Percentiles rank a stretch among this genome's conserved stretches.
Evolutionary conservation across 2,113 vertebrate species (phyloP).

Genomic region (Planiliza haematocheilus): DNA sequence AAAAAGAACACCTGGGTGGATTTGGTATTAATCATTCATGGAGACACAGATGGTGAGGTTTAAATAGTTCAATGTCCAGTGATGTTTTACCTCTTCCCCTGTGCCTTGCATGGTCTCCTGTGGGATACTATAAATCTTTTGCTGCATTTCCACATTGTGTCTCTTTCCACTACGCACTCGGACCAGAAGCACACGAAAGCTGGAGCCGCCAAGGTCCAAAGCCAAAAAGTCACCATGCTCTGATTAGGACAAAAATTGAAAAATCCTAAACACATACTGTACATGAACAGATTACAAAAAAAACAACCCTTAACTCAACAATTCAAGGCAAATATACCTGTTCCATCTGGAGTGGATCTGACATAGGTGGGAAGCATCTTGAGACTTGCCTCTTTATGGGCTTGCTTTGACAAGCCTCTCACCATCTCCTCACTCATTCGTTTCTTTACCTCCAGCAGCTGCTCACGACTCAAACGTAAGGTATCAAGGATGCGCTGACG

Average conservation of each 20-base stretch:
- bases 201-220: conserved; percentile 96
- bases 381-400: conserved; percentile 81
- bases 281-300: not conserved
- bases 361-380: conserved; percentile 98
- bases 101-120: conserved; percentile 94
- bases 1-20: too few relatives aligned
- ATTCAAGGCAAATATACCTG: conserved; percentile 82
- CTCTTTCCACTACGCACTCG: conserved; percentile 86
- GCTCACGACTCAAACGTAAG: conserved; percentile 86
- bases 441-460: conserved; percentile 91
- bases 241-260: conserved; percentile 61
- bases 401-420: conserved; percentile 86
- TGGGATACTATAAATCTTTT: conserved; percentile 96
- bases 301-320: not conserved
- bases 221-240: conserved; percentile 95
- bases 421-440: conserved; percentile 89
- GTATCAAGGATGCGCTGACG: conserved; percentile 87
- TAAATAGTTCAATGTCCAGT: not conserved
- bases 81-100: conserved; percentile 89
- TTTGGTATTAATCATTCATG: not conserved
- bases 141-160: conserved; percentile 92
- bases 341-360: conserved; percentile 92
- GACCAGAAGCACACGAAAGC: conserved; percentile 95
- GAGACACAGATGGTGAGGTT: not conserved
- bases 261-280: not conserved